Base-by-base conservation (phyloP, 2,113 vertebrate genomes). In the Strix uralensis region DNA sequence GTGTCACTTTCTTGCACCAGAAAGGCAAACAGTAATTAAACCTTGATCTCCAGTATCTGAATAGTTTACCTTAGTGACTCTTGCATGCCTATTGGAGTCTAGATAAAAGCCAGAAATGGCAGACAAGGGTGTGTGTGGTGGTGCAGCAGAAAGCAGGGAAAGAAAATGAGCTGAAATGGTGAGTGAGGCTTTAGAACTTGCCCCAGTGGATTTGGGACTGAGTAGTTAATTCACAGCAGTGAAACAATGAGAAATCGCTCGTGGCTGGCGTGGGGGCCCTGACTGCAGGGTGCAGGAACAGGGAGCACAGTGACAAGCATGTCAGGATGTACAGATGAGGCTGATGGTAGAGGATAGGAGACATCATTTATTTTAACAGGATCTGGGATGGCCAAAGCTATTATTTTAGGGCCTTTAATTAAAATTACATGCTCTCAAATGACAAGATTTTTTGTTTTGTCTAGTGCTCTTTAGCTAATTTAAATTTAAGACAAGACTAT, bases 241-340 rank as follows among this genome's bases (percentile, higher is more conserved):
- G 49, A 46, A 61, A 38, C 73, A 47, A 13, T 1, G 22, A 29
- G 54, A 4, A 47, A 44, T 7, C 0, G 4, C 49, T 67, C 0
- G 3, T 30, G 49, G 54, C 34, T 42, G 59, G 29, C 1, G 2
- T 11, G 58, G 40, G 55, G 36, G 14, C 7, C 17, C 55, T n/a
- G 44, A 5, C 6, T 25, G 36, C 30, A 32, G 25, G 52, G 36
- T 11, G 34, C 38, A 8, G 65, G 46, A 72, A 7, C 1, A 2
- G 40, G 46, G 13, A 42, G 52, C 22, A 3, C 0, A 1, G 27
- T 6, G 14, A 27, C 26, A 17, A 21, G 42, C 40, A 1, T 1
- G 2, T 44, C 23, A 13, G 6, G 42, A 8, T 38, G 67, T 46
- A 23, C 61, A 19, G 47, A 7, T 57, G n/a, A 25, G 42, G 52